These are phyloP conservation scores for Oegoconia quadripuncta DNA, from an alignment of 2,888 invertebrate genomes.

Conservation along the genomic window DNA sequence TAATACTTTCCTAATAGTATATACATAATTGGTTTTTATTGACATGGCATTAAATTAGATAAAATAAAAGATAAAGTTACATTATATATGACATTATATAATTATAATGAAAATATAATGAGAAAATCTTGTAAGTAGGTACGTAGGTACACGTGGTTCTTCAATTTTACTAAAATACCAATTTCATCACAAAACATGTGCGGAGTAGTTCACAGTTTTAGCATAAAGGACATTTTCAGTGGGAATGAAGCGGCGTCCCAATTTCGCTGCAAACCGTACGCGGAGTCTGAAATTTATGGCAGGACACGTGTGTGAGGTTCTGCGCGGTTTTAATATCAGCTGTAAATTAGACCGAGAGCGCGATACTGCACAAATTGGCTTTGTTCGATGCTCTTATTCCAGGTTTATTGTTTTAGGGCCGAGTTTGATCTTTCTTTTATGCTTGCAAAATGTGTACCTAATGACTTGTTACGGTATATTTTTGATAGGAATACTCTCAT, in stretches of 20 bases:
- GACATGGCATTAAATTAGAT: no score
- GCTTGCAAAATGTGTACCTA: no score
- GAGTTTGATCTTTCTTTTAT: slow-evolving; percentile 18
- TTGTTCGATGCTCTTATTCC: slow-evolving; percentile 28
- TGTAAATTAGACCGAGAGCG: slow-evolving; percentile 52
- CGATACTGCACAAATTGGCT: slow-evolving; percentile 24
- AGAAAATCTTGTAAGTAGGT: no score
- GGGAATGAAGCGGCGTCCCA: background rate
- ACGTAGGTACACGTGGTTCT: no score
- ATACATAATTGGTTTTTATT: no score
- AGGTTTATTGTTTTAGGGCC: slow-evolving; percentile 31
- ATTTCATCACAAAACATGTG: background rate
- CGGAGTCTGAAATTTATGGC: slow-evolving; percentile 35
- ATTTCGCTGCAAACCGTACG: slow-evolving; percentile 10
- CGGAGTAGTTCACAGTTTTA: background rate
- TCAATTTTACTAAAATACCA: background rate
- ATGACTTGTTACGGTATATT: no score
- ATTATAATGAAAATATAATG: no score
- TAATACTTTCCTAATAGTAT: no score
- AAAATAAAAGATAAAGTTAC: no score
- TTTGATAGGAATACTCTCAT: no score
- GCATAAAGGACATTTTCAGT: background rate
- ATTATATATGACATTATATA: no score
- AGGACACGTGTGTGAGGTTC: slow-evolving; percentile 48
- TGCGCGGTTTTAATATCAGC: slow-evolving; percentile 60